Evolutionary conservation across 2,888 invertebrate genomes (phyloP).

Genomic region (Coleophora flavipennella): DNA sequence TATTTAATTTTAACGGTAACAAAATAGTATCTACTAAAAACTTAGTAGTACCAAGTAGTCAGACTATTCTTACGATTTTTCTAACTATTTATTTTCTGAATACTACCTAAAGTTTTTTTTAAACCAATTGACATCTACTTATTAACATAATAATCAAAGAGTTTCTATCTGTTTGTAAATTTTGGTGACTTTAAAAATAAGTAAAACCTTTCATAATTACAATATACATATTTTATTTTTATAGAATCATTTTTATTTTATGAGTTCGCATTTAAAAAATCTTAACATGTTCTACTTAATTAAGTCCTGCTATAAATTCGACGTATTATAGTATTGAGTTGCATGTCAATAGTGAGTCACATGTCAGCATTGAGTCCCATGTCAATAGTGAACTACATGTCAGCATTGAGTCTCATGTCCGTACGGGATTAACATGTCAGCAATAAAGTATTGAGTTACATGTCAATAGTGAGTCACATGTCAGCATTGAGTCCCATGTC

Average conservation of each 20-base stretch:
- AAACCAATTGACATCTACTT: not conserved
- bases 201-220: conserved; percentile 24
- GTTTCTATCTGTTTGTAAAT: conserved; percentile 29
- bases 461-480: too few relatives aligned
- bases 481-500: too few relatives aligned
- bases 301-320: conserved; percentile 11
- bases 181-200: conserved; percentile 37
- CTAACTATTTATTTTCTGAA: not conserved
- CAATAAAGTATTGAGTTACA: too few relatives aligned
- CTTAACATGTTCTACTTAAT: not conserved
- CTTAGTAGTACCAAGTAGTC: not conserved
- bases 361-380: too few relatives aligned
- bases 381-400: too few relatives aligned
- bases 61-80: conserved; percentile 3
- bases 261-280: conserved; percentile 3
- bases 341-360: too few relatives aligned
- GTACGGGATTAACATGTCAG: too few relatives aligned
- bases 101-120: not conserved
- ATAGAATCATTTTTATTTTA: conserved; percentile 18
- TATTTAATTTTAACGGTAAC: not conserved
- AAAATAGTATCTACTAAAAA: too few relatives aligned
- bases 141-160: conserved; percentile 6
- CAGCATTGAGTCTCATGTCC: too few relatives aligned
- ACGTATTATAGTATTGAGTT: too few relatives aligned
- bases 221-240: conserved; percentile 30